phyloP scores from a whole-genome alignment of 2,888 invertebrate species.

The Cephus rjabovi region DNA sequence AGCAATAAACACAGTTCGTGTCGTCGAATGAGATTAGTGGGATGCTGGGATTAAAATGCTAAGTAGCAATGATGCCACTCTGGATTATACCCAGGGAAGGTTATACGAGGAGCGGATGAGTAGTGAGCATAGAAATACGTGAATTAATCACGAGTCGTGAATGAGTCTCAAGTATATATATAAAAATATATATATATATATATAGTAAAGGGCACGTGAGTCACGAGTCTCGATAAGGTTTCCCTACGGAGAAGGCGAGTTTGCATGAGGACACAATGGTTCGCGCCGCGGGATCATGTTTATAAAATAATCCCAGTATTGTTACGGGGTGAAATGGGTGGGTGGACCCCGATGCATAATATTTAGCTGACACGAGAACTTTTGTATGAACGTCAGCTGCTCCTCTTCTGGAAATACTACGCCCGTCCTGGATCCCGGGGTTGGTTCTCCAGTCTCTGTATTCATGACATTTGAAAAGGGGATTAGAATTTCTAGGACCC shows the following conservation, averaged over 20 bases:
- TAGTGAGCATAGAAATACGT: neutral
- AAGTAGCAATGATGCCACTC: constrained; percentile 11
- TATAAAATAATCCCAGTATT: constrained; percentile 59
- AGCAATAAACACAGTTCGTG: neutral
- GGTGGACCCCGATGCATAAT: constrained; percentile 38
- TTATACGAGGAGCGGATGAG: neutral
- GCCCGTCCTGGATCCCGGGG: constrained; percentile 30
- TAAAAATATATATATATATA: neutral
- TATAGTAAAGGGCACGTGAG: constrained; percentile 20
- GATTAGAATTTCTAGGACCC: constrained; percentile 55
- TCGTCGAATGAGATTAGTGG: neutral
- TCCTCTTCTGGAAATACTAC: neutral
- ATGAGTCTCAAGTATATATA: neutral
- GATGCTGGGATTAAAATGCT: constrained; percentile 17
- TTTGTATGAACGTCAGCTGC: constrained; percentile 59
- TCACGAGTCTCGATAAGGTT: constrained; percentile 24
- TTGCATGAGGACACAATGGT: constrained; percentile 26
- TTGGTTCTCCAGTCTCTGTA: constrained; percentile 32
- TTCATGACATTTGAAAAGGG: constrained; percentile 51
- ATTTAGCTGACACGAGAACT: constrained; percentile 45
- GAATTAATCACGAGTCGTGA: neutral
- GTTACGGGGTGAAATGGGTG: constrained; percentile 34
- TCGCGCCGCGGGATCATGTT: constrained; percentile 48
- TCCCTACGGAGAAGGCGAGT: constrained; percentile 23
- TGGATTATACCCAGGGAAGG: too few species aligned